Evolutionary conservation across 2,888 invertebrate species (phyloP), one percentile per base, ranked within the genome.

Genomic region (Parapristionchus giblindavisi): DNA sequence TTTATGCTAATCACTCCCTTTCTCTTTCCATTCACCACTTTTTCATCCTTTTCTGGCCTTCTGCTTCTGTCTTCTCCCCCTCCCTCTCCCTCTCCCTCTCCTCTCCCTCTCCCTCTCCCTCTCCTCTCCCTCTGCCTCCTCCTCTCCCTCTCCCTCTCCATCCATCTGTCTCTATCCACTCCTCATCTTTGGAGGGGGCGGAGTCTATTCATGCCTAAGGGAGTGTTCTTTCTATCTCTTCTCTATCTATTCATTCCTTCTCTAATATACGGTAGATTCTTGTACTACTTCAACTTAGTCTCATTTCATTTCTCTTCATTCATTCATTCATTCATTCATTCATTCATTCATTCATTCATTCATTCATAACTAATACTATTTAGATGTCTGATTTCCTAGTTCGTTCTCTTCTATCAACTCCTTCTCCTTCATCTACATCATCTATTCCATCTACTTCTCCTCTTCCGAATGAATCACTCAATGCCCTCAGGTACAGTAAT

Each of bases 371-470:
- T 8, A 8, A 21, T 17, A 17, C 65, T 27, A 48, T 63, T 43
- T 32, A 65, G 65, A 68, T 68, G 68, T n/a, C 24, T 34, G 68
- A 68, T 17, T 68, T 68, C 68, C 43, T 68, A 36, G 68, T 68
- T 27, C 68, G 68, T n/a, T 52, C 68, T n/a, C 68, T 68, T 40
- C 68, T 68, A 51, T 52, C 51, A 17, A 68, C 68, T 52, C 68
- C 68, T 52, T 68, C 68, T 40, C 68, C 68, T n/a, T 68, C 68
- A 1, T 68, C 68, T 8, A 43, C 68, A 6, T 68, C 68, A 14
- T 68, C 68, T 24, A 51, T 68, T n/a, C 32, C 51, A 36, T 68
- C 68, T 21, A 17, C 65, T 21, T 68, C 52, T 40, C 52, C 68
- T 34, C 68, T 52, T 3, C 68, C 68, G 11, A 52, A 51, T 17